Evolutionary conservation across 2,113 vertebrate genomes (phyloP).

Genomic region (Catharus bicknelli): DNA sequence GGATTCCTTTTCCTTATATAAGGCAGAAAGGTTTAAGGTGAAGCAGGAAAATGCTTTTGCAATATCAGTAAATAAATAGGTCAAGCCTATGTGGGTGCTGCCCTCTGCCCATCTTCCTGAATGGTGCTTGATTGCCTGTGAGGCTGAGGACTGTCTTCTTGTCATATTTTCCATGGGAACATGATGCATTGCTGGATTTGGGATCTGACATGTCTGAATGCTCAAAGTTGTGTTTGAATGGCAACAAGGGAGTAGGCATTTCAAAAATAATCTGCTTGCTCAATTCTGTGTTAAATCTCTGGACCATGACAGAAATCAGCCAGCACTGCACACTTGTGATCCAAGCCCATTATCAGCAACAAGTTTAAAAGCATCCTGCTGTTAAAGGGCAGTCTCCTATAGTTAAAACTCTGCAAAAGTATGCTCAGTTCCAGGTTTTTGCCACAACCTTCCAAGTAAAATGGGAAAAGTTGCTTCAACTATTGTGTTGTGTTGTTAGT

Average conservation of each 20-base stretch:
- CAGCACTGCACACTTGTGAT: neutral
- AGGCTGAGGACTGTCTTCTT: neutral
- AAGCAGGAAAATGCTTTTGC: neutral
- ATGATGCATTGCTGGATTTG: neutral
- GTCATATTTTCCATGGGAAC: neutral
- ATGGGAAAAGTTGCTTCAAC: neutral
- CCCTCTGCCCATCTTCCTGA: neutral
- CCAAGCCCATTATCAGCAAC: neutral
- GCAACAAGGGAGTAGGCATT: neutral
- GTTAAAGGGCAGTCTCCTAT: neutral
- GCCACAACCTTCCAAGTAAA: neutral
- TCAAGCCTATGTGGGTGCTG: neutral
- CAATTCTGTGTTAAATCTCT: neutral
- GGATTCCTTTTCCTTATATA: neutral
- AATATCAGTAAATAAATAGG: neutral
- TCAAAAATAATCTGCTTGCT: neutral
- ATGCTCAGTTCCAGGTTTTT: neutral
- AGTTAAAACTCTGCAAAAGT: neutral
- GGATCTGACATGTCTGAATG: neutral
- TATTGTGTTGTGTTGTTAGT: neutral
- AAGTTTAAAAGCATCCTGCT: neutral
- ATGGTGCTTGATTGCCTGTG: neutral
- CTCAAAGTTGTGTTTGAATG: neutral
- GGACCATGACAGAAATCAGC: neutral
- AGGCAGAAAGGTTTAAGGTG: neutral